Evolutionary conservation across 2,888 invertebrate genomes (phyloP), one percentile per base, ranked within the genome.

Genomic region (Drosophila paramelanica): DNA sequence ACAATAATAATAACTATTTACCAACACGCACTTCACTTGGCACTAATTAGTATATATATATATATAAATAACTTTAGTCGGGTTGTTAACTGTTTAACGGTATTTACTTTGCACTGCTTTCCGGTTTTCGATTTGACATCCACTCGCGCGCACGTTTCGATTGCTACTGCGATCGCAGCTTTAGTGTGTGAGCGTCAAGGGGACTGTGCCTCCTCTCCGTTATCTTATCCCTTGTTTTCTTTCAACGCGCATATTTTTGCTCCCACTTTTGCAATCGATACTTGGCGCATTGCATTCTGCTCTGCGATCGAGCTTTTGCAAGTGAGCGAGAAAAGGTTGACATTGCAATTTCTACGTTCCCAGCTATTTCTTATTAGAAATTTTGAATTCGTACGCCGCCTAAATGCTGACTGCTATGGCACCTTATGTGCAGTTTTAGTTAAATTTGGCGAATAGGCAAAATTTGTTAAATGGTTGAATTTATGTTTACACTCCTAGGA

Each of bases 141-240:
- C 69, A 71, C 71, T 71, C 68, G 46, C 74, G 67, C 68, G 55
- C 59, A 70, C 73, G 67, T 20, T 68, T 79, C 57, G 66, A 60
- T 49, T 65, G 67, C 56, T 52, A 83, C 71, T 82, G 69, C 46
- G 67, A 80, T 69, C 83, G 36, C 42, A 69, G 67, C 79, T 71
- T 65, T 53, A 11, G 39, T 36, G 33, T 50, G 42, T 50, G 53
- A 62, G 67, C 31, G 55, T 27, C 13, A 58, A 66, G 62, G 65
- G 66, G 51, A 47, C 27, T 41, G 27, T 51, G 11, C 47, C 33
- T 20, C 20, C 50, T 75, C 61, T 49, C 56, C 13, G 33, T 69
- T 67, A 64, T 73, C 73, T 81, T 80, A 82, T 80, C 83, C 68
- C 47, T 41, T 52, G 50, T 38, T 20, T 41, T 36, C 62, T 70